Evolutionary conservation across 2,113 vertebrate species (phyloP).

Genomic region (Gobiocypris rarus): DNA sequence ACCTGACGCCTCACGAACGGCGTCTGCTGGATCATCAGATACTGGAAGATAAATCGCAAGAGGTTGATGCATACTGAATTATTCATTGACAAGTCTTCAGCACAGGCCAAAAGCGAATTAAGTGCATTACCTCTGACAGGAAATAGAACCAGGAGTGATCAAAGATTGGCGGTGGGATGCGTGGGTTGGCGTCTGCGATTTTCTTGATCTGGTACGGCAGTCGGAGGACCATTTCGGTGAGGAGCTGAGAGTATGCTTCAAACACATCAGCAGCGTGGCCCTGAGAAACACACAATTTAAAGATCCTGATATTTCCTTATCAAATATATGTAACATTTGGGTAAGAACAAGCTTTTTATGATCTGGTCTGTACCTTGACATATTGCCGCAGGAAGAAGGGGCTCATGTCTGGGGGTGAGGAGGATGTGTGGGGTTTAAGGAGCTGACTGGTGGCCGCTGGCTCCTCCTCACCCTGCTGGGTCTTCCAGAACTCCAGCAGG

Average conservation of each 20-base stretch:
- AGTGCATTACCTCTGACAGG: conserved; percentile 85
- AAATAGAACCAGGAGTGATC: conserved; percentile 99
- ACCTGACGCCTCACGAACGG: conserved; percentile 97
- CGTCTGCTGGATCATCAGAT: conserved; percentile 98
- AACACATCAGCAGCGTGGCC: conserved; percentile 98
- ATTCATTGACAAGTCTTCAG: not conserved
- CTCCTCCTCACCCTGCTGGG: conserved; percentile 95
- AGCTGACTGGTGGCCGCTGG: conserved; percentile 89
- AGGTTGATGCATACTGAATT: not conserved
- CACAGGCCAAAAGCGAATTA: not conserved
- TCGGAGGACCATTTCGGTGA: conserved; percentile 97
- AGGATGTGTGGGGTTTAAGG: conserved; percentile 91
- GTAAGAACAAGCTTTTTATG: not conserved
- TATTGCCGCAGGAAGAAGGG: conserved; percentile 98
- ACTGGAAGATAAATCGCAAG: conserved; percentile 72
- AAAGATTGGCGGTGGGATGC: conserved; percentile 93
- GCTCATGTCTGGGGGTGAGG: conserved; percentile 98
- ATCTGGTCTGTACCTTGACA: conserved; percentile 85
- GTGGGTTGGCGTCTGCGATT: conserved; percentile 93
- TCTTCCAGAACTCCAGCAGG: conserved; percentile 96
- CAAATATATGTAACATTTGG: not conserved
- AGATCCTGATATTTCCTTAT: not conserved
- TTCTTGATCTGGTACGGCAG: conserved; percentile 99
- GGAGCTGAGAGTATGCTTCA: conserved; percentile 96
- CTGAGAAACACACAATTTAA: conserved; percentile 67